Percentiles rank a stretch among this genome's conserved stretches.
Evolutionary conservation across 1,140 invertebrate species (phyloP).

Genomic region (Chlorops oryzae): DNA sequence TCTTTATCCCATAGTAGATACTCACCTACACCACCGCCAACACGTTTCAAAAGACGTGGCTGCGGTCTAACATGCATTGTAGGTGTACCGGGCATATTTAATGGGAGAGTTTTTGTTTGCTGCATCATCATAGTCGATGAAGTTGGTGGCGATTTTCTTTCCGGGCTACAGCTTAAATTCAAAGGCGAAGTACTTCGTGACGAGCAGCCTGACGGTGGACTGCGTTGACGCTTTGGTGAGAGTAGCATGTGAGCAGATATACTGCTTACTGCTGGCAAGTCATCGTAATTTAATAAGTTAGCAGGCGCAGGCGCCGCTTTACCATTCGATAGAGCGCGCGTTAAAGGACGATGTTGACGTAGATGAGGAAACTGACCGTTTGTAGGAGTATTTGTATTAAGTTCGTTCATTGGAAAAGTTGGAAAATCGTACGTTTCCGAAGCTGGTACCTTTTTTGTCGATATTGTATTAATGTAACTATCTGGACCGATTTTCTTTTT

Average conservation of each 20-base stretch:
- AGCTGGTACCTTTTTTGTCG: conserved; percentile 51
- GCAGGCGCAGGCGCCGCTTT: conserved; percentile 21
- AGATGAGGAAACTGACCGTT: conserved; percentile 33
- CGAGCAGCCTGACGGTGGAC: conserved; percentile 44
- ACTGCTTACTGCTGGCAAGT: conserved; percentile 11
- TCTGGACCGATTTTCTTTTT: conserved; percentile 61
- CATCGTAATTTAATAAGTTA: conserved; percentile 8
- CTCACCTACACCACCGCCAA: conserved; percentile 47
- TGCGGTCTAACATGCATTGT: conserved; percentile 51
- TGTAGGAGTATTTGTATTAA: conserved; percentile 34
- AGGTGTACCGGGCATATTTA: conserved; percentile 16
- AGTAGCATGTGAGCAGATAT: conserved; percentile 29
- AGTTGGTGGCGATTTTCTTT: conserved; percentile 35
- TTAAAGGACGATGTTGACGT: conserved; percentile 43
- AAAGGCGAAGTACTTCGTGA: conserved; percentile 43
- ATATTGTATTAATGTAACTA: conserved; percentile 61
- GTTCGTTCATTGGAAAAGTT: conserved; percentile 44
- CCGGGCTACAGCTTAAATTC: conserved; percentile 35
- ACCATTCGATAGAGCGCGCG: conserved; percentile 42
- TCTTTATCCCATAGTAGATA: neutral
- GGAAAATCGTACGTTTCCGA: conserved; percentile 53
- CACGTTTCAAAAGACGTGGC: conserved; percentile 53
- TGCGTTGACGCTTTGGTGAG: conserved; percentile 34
- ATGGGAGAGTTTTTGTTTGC: too few relatives aligned
- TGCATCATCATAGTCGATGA: too few relatives aligned